These are phyloP conservation scores for Ecdyonurus torrentis DNA, from an alignment of 2,888 invertebrate species.

Conservation along the genomic window DNA sequence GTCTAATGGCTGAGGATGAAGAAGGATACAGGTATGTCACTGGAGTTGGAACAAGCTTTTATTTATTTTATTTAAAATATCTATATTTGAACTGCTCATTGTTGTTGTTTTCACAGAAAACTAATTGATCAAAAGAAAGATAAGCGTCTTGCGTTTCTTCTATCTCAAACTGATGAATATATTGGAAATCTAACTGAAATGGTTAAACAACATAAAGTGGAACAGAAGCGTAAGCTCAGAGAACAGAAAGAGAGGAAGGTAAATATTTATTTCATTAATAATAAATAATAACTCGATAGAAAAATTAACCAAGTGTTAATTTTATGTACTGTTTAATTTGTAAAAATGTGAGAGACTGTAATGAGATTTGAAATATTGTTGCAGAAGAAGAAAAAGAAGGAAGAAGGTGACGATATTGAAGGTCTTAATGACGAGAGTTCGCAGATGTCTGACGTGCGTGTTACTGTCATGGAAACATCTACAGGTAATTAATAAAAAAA, in stretches of 20 bases:
- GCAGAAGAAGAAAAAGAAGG: slow-evolving; percentile 13
- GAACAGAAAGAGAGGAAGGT: slow-evolving; percentile 25
- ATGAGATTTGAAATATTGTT: slow-evolving; percentile 23
- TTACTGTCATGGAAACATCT: slow-evolving; percentile 17
- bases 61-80: no score
- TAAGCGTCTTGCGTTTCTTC: slow-evolving; percentile 39
- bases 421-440: slow-evolving; percentile 15
- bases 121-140: slow-evolving; percentile 49
- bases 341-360: slow-evolving; percentile 12
- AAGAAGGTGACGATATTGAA: slow-evolving; percentile 14
- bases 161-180: slow-evolving; percentile 44
- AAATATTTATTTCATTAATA: no score
- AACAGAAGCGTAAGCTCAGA: slow-evolving; percentile 29
- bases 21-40: slow-evolving; percentile 33
- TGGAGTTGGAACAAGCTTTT: no score
- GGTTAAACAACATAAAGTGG: slow-evolving; percentile 32
- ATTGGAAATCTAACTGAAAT: slow-evolving; percentile 37
- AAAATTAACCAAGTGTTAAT: no score
- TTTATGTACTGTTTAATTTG: no score
- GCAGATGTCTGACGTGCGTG: slow-evolving; percentile 15
- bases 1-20: slow-evolving; percentile 46
- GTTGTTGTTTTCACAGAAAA: slow-evolving; percentile 26
- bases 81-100: no score
- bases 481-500: slow-evolving; percentile 12
- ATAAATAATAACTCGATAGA: no score